A percentile compares a stretch with the other conserved stretches of the same genome.
phyloP scores from a whole-genome alignment of 2,113 vertebrate genomes.

The Melanerpes aurifrons region DNA sequence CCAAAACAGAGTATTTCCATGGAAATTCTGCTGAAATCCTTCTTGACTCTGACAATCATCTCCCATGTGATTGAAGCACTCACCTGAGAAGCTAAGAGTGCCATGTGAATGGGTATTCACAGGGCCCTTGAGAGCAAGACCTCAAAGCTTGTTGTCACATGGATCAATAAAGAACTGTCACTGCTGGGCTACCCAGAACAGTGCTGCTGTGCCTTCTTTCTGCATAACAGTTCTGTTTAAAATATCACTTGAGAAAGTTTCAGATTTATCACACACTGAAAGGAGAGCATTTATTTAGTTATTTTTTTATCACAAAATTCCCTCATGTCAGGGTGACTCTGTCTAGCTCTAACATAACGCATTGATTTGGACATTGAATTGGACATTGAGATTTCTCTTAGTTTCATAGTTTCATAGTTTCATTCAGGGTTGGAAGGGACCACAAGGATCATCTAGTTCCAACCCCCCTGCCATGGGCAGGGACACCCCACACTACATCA shows the following conservation, averaged over 20 bases:
- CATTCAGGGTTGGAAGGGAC: no score
- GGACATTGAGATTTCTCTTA: not conserved
- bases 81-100: not conserved
- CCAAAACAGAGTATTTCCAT: not conserved
- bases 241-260: not conserved
- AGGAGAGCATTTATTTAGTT: not conserved
- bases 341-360: not conserved
- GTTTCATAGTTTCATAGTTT: no score
- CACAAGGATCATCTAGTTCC: no score
- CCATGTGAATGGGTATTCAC: accelerated
- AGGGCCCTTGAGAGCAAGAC: not conserved
- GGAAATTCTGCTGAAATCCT: not conserved
- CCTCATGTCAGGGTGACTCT: not conserved
- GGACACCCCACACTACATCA: no score
- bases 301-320: not conserved
- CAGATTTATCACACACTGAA: not conserved
- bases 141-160: not conserved
- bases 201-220: not conserved
- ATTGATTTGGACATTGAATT: not conserved
- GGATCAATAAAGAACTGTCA: not conserved
- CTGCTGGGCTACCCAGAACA: not conserved
- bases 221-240: not conserved
- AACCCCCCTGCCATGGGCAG: no score
- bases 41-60: not conserved
- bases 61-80: not conserved